phyloP scores from a whole-genome alignment of 2,797 vertebrate species.

The Vultur gryphus region DNA sequence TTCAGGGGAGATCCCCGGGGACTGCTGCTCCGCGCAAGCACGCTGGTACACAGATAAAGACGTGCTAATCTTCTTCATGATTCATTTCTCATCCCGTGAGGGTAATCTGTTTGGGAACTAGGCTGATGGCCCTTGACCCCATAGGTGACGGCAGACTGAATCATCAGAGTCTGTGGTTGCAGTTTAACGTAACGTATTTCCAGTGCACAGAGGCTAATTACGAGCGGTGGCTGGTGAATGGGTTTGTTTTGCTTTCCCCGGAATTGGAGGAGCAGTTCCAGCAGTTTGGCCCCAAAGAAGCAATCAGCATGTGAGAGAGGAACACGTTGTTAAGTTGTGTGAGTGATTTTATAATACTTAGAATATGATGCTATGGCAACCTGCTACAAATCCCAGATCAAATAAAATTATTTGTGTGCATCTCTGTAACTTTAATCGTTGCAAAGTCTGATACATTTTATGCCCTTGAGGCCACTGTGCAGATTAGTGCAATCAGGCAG shows the following conservation, averaged over 20 bases:
- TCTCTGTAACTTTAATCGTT: constrained; percentile 46
- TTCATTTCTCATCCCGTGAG: background rate
- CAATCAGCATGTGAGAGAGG: constrained; percentile 25
- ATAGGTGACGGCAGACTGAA: background rate
- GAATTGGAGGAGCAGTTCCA: constrained; percentile 7
- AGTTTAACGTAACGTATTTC: background rate
- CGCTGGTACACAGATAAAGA: accelerated
- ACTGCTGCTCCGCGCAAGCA: accelerated
- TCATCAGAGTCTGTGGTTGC: background rate
- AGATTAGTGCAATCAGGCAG: constrained; percentile 9
- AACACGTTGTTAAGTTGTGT: constrained; percentile 38
- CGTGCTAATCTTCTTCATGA: background rate
- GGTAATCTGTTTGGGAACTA: background rate
- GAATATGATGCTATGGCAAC: constrained; percentile 61
- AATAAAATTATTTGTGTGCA: constrained; percentile 36
- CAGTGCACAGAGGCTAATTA: background rate
- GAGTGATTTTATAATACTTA: constrained; percentile 38
- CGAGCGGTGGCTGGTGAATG: background rate
- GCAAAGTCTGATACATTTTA: background rate
- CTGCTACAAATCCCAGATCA: constrained; percentile 53
- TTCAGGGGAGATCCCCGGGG: background rate
- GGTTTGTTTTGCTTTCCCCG: constrained; percentile 4
- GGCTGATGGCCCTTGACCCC: background rate
- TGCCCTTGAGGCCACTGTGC: constrained; percentile 16
- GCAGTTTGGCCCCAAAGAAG: constrained; percentile 23